Percentiles rank a stretch among this genome's conserved stretches.
These are phyloP conservation scores for Andrena dorsata DNA, from an alignment of 2,888 invertebrate species.

Conservation along the genomic window DNA sequence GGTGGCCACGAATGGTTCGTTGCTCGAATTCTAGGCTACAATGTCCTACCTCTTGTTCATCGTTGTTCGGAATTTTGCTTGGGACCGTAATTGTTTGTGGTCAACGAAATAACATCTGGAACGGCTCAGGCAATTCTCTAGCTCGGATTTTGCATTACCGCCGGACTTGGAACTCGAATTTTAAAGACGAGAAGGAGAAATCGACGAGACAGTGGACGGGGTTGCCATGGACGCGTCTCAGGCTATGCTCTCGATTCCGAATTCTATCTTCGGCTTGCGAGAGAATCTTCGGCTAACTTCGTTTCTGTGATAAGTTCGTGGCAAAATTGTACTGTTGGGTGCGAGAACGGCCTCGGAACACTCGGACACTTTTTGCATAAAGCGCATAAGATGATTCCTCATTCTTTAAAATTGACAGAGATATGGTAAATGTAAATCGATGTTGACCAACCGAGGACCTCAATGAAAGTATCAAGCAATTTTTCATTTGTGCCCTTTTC, in stretches of 20 bases:
- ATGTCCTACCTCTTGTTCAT: constrained; percentile 63
- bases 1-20: background rate
- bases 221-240: constrained; percentile 63
- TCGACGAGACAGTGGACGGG: constrained; percentile 25
- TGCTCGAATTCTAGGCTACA: background rate
- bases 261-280: background rate
- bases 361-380: too few relatives aligned
- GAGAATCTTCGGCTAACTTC: constrained; percentile 24
- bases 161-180: constrained; percentile 39
- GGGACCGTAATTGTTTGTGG: background rate
- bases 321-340: background rate
- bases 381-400: too few relatives aligned
- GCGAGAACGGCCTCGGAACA: background rate
- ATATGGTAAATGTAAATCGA: too few relatives aligned
- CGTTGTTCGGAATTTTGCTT: constrained; percentile 49
- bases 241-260: background rate
- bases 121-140: constrained; percentile 40
- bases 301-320: constrained; percentile 1
- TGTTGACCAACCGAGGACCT: too few relatives aligned
- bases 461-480: background rate
- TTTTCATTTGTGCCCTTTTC: too few relatives aligned
- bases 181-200: constrained; percentile 28
- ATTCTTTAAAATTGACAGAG: too few relatives aligned
- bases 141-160: constrained; percentile 58
- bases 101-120: constrained; percentile 43